Evolutionary conservation across 2,888 invertebrate species (phyloP).

Genomic region (Lypha dubia): DNA sequence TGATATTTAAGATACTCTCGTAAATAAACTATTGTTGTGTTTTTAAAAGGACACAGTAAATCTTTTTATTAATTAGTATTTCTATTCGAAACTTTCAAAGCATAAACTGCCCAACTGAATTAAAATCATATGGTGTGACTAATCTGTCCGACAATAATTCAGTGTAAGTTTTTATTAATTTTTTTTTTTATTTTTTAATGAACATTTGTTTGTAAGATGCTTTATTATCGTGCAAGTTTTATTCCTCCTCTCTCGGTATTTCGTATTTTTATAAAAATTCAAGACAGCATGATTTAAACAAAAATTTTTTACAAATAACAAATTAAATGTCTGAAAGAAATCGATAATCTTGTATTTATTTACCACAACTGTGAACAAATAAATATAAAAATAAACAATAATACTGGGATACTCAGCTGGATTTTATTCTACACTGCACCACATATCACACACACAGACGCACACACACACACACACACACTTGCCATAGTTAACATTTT

Average conservation of each 20-base stretch:
- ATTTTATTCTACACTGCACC: conserved; percentile 6
- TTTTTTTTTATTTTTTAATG: not conserved
- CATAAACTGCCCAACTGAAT: not conserved
- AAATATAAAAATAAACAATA: conserved; percentile 28
- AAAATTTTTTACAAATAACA: not conserved
- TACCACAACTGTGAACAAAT: conserved; percentile 39
- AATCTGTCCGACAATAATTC: not conserved
- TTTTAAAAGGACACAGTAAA: not conserved
- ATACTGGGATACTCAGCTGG: conserved; percentile 1
- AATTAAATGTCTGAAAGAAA: conserved; percentile 44
- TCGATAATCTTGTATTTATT: conserved; percentile 58
- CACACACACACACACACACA: too few relatives aligned
- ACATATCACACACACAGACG: too few relatives aligned
- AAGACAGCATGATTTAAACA: not conserved
- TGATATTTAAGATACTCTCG: too few relatives aligned
- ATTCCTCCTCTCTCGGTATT: not conserved
- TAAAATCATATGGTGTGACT: not conserved
- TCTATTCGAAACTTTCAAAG: too few relatives aligned
- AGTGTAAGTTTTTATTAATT: not conserved
- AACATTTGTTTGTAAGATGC: conserved; percentile 23
- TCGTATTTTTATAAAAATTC: not conserved
- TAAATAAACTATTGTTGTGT: not conserved
- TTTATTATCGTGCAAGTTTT: conserved; percentile 4
- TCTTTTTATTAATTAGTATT: too few relatives aligned
- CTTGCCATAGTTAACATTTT: not conserved